phyloP scores from a whole-genome alignment of 1,140 invertebrate species.

The Gryon sp. region DNA sequence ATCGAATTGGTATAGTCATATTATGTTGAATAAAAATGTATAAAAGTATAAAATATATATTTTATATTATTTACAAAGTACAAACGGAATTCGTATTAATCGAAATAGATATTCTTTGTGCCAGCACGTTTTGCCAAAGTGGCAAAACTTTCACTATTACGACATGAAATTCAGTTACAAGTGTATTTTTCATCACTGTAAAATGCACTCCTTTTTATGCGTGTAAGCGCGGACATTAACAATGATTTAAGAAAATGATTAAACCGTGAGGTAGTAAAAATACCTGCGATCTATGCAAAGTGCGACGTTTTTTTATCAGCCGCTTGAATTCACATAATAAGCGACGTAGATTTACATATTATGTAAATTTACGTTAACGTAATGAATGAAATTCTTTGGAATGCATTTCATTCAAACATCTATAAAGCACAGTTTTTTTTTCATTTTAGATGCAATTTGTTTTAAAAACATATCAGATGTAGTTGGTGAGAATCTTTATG shows the following conservation, averaged over 20 bases:
- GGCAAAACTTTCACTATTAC: conserved; percentile 34
- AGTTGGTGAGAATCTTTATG: background rate
- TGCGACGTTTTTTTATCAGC: conserved; percentile 28
- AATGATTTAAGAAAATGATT: conserved; percentile 16
- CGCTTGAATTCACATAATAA: conserved; percentile 45
- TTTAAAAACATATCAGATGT: conserved; percentile 24
- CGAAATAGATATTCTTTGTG: conserved; percentile 7
- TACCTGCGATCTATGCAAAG: conserved; percentile 15
- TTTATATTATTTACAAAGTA: too few species aligned
- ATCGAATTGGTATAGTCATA: too few species aligned
- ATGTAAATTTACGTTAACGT: conserved; percentile 46
- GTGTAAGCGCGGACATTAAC: conserved; percentile 2
- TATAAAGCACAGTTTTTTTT: conserved; percentile 40
- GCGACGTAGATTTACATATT: conserved; percentile 50
- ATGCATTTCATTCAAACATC: conserved; percentile 32
- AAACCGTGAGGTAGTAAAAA: conserved; percentile 9
- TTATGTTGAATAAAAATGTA: background rate
- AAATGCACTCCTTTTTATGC: conserved; percentile 39
- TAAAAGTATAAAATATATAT: too few species aligned
- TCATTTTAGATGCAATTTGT: conserved; percentile 40
- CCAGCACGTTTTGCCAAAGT: conserved; percentile 15
- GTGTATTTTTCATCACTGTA: conserved; percentile 15
- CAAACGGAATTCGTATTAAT: background rate
- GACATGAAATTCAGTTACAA: conserved; percentile 21
- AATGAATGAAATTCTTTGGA: conserved; percentile 54